These are phyloP conservation scores for Scaptomyza tumidula DNA, from an alignment of 2,888 invertebrate species.

Conservation along the genomic window DNA sequence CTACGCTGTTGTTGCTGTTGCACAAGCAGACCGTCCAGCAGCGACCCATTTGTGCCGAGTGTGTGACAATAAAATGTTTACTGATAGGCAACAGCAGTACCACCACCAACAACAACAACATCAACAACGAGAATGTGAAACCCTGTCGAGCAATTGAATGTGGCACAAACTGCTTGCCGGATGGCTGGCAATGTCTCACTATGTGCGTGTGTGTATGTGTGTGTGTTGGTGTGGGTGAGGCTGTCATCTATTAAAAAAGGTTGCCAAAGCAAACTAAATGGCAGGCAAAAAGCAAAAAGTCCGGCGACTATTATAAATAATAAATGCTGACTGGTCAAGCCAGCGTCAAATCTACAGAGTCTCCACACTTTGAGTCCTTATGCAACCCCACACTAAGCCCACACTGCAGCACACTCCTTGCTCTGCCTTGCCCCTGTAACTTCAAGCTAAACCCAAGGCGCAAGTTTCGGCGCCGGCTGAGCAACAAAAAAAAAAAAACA, in stretches of 20 bases:
- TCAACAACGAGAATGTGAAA: slow-evolving; percentile 24
- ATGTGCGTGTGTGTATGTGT: slow-evolving; percentile 15
- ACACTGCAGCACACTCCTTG: background rate
- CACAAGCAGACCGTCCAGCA: slow-evolving; percentile 26
- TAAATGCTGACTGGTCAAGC: slow-evolving; percentile 80
- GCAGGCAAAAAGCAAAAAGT: slow-evolving; percentile 69
- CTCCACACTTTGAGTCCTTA: slow-evolving; percentile 14
- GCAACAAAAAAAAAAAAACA: slow-evolving; percentile 67
- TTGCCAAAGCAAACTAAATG: slow-evolving; percentile 64
- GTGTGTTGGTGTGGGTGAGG: slow-evolving; percentile 15
- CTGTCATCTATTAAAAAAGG: slow-evolving; percentile 77
- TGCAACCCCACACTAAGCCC: slow-evolving; percentile 1
- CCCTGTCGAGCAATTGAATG: slow-evolving; percentile 71
- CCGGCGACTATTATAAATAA: slow-evolving; percentile 77
- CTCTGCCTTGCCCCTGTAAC: background rate
- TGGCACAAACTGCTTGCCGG: slow-evolving; percentile 69
- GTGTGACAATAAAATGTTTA: slow-evolving; percentile 81
- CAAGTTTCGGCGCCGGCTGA: slow-evolving; percentile 58
- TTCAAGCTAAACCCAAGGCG: slow-evolving; percentile 41
- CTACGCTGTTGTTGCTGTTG: slow-evolving; percentile 11
- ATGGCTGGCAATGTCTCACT: slow-evolving; percentile 47
- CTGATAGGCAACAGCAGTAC: slow-evolving; percentile 65
- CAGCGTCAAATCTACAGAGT: slow-evolving; percentile 24
- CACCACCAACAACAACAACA: slow-evolving; percentile 25
- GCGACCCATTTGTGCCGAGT: slow-evolving; percentile 76